phyloP scores from a whole-genome alignment of 2,113 vertebrate species.

The Emydocephalus ijimae region DNA sequence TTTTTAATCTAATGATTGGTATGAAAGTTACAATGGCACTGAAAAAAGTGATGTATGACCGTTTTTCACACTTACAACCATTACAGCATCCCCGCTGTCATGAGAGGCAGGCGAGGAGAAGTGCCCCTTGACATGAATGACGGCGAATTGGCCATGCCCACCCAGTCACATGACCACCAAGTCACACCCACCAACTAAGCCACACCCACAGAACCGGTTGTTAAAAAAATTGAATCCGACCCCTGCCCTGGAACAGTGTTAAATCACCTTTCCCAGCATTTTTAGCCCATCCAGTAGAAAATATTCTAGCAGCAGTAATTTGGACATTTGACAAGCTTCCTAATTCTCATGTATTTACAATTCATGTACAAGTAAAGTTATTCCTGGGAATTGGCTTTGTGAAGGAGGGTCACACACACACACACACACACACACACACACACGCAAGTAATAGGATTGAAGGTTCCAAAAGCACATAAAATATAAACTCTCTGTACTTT shows the following conservation, averaged over 20 bases:
- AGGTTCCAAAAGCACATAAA: rapidly evolving
- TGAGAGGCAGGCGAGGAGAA: too few species aligned
- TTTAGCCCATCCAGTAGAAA: background rate
- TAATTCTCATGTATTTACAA: background rate
- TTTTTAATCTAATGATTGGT: too few species aligned
- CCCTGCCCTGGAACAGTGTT: background rate
- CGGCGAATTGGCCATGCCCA: too few species aligned
- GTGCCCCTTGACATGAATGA: too few species aligned
- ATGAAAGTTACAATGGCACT: too few species aligned
- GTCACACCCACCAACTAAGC: too few species aligned
- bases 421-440: background rate
- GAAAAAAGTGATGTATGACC: too few species aligned
- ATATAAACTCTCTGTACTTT: background rate
- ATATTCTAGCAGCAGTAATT: background rate
- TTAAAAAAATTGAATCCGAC: too few species aligned
- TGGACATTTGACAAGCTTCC: background rate
- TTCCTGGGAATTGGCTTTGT: background rate
- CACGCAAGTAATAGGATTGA: background rate
- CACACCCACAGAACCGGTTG: too few species aligned
- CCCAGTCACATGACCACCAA: too few species aligned
- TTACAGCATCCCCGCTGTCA: too few species aligned
- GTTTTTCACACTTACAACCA: too few species aligned
- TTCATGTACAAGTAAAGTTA: background rate
- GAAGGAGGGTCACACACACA: background rate
- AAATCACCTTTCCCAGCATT: background rate